Evolutionary conservation across 2,888 invertebrate genomes (phyloP).

Genomic region (Rotaria macrura): DNA sequence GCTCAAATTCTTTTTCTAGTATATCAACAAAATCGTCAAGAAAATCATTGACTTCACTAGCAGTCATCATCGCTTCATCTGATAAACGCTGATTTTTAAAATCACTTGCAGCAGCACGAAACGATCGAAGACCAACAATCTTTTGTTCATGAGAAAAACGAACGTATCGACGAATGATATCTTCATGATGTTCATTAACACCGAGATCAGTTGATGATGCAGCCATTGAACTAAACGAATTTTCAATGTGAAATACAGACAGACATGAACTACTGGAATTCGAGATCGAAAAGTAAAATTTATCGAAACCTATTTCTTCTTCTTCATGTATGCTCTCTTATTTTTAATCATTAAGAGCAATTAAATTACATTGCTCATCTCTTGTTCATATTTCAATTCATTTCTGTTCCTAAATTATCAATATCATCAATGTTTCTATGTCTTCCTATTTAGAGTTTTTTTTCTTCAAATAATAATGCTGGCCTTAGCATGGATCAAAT

Average conservation of each 20-base stretch:
- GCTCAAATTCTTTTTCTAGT: constrained; percentile 45
- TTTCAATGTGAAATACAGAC: neutral
- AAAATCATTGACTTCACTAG: constrained; percentile 55
- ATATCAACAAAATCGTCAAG: constrained; percentile 47
- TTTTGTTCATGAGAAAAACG: constrained; percentile 55
- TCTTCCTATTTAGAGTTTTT: no score
- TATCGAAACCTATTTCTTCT: no score
- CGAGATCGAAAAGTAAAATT: no score
- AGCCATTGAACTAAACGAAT: neutral
- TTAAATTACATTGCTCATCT: no score
- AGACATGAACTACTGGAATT: no score
- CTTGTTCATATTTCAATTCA: no score
- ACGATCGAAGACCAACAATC: constrained; percentile 52
- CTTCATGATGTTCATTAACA: constrained; percentile 54
- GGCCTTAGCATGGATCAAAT: no score
- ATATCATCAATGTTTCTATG: no score
- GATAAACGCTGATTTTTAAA: constrained; percentile 49
- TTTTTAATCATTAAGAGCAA: no score
- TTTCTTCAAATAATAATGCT: no score
- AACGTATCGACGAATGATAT: constrained; percentile 53
- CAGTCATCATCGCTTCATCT: constrained; percentile 54
- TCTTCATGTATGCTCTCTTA: no score
- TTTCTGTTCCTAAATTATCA: no score
- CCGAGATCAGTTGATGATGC: constrained; percentile 42
- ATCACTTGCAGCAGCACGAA: constrained; percentile 54